A percentile compares a stretch with the other conserved stretches of the same genome.
These are phyloP conservation scores for Ectemnius lituratus DNA, from an alignment of 2,888 invertebrate genomes.

Conservation along the genomic window DNA sequence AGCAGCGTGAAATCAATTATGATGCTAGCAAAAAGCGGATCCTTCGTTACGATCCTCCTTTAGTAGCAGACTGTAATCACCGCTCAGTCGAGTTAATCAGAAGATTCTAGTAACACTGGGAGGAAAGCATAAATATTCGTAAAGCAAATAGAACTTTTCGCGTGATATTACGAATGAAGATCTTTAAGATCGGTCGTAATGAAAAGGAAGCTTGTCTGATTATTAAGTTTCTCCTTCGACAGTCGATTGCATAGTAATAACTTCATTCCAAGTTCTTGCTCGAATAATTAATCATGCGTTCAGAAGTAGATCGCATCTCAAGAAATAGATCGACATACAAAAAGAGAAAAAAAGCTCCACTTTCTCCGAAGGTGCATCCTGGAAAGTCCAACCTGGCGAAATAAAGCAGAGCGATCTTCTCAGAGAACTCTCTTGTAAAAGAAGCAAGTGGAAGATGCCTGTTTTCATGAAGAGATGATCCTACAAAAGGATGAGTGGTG, in stretches of 20 bases:
- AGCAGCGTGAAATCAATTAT: conserved; percentile 7
- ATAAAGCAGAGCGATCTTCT: background rate
- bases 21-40: background rate
- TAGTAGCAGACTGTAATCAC: background rate
- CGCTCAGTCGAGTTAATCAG: background rate
- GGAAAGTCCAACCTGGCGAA: background rate
- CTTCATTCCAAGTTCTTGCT: background rate
- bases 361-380: background rate
- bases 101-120: background rate
- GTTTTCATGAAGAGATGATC: conserved; percentile 10
- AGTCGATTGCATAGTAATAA: too few species aligned
- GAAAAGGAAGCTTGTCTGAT: too few species aligned
- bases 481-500: conserved; percentile 27
- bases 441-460: too few species aligned
- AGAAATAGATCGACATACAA: background rate
- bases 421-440: background rate
- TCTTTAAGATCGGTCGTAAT: too few species aligned
- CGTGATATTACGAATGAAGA: too few species aligned
- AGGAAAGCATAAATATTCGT: background rate
- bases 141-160: background rate
- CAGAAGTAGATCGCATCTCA: background rate
- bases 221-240: too few species aligned
- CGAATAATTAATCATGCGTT: background rate
- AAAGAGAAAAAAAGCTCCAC: background rate
- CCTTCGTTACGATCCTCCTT: background rate